These are phyloP conservation scores for Calameuta idolon DNA, from an alignment of 2,888 invertebrate genomes.

Conservation along the genomic window DNA sequence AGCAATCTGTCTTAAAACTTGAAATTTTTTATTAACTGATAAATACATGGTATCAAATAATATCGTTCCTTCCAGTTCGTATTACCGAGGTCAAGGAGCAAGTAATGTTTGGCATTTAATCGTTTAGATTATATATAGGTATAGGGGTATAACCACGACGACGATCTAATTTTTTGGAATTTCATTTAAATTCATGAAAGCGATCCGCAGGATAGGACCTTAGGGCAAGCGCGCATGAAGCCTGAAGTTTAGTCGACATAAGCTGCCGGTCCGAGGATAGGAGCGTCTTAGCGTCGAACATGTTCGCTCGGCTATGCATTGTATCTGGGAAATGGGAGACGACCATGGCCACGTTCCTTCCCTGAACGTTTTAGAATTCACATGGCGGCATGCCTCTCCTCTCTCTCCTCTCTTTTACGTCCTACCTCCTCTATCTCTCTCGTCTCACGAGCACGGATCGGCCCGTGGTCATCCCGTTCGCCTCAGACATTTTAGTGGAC, in stretches of 20 bases:
- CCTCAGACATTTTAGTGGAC: conserved; percentile 52
- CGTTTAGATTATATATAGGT: not conserved
- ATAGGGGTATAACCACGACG: not conserved
- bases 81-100: too few relatives aligned
- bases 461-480: conserved; percentile 31
- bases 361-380: conserved; percentile 60
- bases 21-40: not conserved
- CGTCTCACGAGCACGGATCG: conserved; percentile 25
- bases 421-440: not conserved
- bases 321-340: conserved; percentile 25
- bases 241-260: conserved; percentile 23
- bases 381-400: conserved; percentile 38
- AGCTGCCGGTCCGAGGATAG: conserved; percentile 21
- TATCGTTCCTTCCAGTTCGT: too few relatives aligned
- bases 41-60: too few relatives aligned
- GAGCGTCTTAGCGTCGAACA: conserved; percentile 12
- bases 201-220: conserved; percentile 29
- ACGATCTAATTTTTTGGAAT: conserved; percentile 17
- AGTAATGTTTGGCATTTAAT: too few relatives aligned
- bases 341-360: conserved; percentile 26
- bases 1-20: not conserved
- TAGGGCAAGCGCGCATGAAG: conserved; percentile 16
- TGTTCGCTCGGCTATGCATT: conserved; percentile 20
- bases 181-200: conserved; percentile 49
- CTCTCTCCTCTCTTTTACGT: not conserved